Evolutionary conservation across 2,797 vertebrate genomes (phyloP), one percentile per base, ranked within the genome.

Genomic region (Sebastes hopkinsi): DNA sequence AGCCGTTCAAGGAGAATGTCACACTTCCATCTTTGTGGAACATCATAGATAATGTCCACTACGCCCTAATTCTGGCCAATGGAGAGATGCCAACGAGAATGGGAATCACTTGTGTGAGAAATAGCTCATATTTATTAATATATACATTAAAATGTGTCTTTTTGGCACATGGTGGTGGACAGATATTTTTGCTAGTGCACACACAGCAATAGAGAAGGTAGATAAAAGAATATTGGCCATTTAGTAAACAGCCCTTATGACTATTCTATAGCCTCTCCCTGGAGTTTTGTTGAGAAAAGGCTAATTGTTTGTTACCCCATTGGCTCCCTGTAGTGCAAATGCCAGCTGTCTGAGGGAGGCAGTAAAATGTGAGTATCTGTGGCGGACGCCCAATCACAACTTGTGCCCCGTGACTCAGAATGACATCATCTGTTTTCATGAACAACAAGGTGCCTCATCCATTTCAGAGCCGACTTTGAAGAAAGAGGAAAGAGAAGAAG

Each of bases 321-420:
- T 52, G 80, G 79, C 78, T 84, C 87, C 90, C 83, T 72, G 82
- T 16, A 14, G 87, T 56, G 83, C 82, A 86, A 87, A 91, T 87
- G 87, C 90, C 91, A 94, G 86, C 89, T 92, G 91, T 90, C 89
- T 87, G 89, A 89, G 75, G 84, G 86, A 88, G 85, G 90, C 75
- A 83, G 79, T 85, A 83, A 90, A 91, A 88, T 61, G 62, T 61
- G 86, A 85, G 77, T 73, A 90, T 87, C 84, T 76, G 86, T 83
- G 80, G 83, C 72, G 11, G 55, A 55, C 22, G 36, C 68, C 85
- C 82, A 83, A 89, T 89, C 89, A 77, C 84, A 87, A 83, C 77
- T 72, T 83, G 82, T 70, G 70, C 81, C 66, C 75, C 55, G 25
- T 93, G 93, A 95, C 89, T 94, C 89, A 92, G 79, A 80, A 80